These are phyloP conservation scores for Chiloscyllium punctatum DNA, from an alignment of 2,797 vertebrate genomes.

Conservation along the genomic window DNA sequence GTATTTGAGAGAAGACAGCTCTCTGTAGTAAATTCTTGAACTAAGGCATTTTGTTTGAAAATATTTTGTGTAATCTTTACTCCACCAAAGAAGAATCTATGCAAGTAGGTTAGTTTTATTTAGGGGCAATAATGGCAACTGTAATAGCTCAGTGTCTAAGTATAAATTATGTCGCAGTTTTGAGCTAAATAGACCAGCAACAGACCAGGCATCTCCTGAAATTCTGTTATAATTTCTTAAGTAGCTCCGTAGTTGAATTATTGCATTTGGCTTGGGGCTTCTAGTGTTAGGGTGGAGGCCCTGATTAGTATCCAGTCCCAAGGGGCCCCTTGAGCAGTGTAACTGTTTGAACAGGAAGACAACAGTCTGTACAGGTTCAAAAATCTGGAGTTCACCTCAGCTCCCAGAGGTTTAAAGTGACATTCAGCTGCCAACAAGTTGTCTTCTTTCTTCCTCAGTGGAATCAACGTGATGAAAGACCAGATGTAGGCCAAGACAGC, in stretches of 20 bases:
- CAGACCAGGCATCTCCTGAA: neutral
- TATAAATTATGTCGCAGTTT: neutral
- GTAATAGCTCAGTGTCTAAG: neutral
- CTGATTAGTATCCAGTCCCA: neutral
- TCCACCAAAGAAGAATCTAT: neutral
- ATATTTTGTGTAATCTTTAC: neutral
- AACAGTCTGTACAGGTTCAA: neutral
- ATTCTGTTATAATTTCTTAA: neutral
- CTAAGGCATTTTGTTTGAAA: neutral
- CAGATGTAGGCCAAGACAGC: neutral
- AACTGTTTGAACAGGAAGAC: neutral
- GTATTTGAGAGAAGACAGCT: neutral
- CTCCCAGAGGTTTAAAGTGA: neutral
- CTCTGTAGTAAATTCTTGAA: neutral
- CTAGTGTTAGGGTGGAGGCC: neutral
- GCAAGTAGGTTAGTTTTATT: neutral
- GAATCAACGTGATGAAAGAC: neutral
- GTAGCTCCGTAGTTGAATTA: neutral
- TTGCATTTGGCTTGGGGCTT: neutral
- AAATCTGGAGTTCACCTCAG: neutral
- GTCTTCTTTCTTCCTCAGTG: neutral
- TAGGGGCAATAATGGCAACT: neutral
- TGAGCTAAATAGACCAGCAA: neutral
- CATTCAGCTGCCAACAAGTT: neutral
- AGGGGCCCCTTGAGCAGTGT: neutral